A percentile compares a stretch with the other conserved stretches of the same genome.
phyloP scores from a whole-genome alignment of 2,888 invertebrate genomes.

The Campoplex capitator region DNA sequence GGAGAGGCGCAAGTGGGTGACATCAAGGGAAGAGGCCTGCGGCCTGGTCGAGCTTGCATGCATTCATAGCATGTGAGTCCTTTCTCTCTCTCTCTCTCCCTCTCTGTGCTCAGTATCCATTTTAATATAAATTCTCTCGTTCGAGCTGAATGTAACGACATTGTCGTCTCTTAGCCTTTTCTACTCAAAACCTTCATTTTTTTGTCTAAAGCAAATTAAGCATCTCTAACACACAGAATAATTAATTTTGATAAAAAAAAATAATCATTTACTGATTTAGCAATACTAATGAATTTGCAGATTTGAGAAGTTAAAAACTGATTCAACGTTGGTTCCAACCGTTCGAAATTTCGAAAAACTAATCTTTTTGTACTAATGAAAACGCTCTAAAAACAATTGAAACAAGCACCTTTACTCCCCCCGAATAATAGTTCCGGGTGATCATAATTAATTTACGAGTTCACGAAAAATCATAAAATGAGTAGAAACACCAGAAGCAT shows the following conservation, averaged over 20 bases:
- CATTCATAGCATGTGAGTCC: constrained; percentile 61
- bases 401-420: too few species aligned
- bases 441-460: too few species aligned
- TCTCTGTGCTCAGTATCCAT: constrained; percentile 1
- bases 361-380: too few species aligned
- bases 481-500: too few species aligned
- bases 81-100: neutral
- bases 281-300: neutral
- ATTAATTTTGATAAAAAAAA: constrained; percentile 8
- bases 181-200: constrained; percentile 8
- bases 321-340: too few species aligned
- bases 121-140: constrained; percentile 24
- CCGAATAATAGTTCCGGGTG: too few species aligned
- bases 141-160: constrained; percentile 20
- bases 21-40: constrained; percentile 44
- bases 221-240: neutral
- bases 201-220: neutral
- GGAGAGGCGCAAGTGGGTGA: constrained; percentile 54
- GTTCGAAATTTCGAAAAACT: too few species aligned
- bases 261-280: neutral
- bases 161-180: neutral
- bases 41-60: constrained; percentile 60
- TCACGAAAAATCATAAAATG: too few species aligned
- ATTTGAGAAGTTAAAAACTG: neutral
- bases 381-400: too few species aligned